These are phyloP conservation scores for Clarias platycephalus DNA, from an alignment of 2,797 vertebrate genomes.

Conservation along the genomic window DNA sequence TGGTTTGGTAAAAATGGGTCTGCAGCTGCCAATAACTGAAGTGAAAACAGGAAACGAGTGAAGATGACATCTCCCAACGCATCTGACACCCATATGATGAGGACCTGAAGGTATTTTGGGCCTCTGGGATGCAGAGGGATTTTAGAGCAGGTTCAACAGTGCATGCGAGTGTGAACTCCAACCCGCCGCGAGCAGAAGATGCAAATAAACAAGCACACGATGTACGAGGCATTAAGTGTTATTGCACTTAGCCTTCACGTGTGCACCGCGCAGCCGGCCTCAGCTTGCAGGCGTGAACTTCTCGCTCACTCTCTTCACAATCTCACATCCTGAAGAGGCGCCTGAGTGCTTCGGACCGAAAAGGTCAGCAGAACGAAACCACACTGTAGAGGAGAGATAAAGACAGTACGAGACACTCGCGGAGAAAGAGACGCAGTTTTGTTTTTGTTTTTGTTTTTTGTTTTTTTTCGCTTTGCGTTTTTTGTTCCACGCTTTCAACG, in stretches of 20 bases:
- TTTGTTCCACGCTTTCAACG: background rate
- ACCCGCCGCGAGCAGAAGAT: background rate
- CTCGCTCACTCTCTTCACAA: constrained; percentile 48
- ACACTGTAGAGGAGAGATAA: constrained; percentile 39
- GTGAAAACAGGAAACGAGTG: constrained; percentile 77
- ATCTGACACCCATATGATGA: constrained; percentile 46
- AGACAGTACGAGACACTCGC: background rate
- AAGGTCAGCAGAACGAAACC: constrained; percentile 60
- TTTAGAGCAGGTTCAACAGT: constrained; percentile 9
- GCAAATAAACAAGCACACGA: constrained; percentile 9
- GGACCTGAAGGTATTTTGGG: constrained; percentile 36
- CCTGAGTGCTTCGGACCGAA: constrained; percentile 47
- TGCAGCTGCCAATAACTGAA: constrained; percentile 76
- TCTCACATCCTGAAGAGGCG: constrained; percentile 58
- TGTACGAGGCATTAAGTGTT: constrained; percentile 11
- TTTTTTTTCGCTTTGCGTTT: background rate
- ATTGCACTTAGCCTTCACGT: constrained; percentile 17
- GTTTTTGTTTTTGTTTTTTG: background rate
- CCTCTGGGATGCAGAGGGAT: constrained; percentile 36
- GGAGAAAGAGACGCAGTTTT: background rate
- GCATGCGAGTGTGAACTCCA: constrained; percentile 26
- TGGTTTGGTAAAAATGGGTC: constrained; percentile 76
- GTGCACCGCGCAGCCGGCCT: constrained; percentile 34
- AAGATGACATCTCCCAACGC: constrained; percentile 53
- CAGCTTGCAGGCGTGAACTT: constrained; percentile 36